Evolutionary conservation across 2,113 vertebrate species (phyloP), one percentile per base, ranked within the genome.

Genomic region (Alectura lathami): DNA sequence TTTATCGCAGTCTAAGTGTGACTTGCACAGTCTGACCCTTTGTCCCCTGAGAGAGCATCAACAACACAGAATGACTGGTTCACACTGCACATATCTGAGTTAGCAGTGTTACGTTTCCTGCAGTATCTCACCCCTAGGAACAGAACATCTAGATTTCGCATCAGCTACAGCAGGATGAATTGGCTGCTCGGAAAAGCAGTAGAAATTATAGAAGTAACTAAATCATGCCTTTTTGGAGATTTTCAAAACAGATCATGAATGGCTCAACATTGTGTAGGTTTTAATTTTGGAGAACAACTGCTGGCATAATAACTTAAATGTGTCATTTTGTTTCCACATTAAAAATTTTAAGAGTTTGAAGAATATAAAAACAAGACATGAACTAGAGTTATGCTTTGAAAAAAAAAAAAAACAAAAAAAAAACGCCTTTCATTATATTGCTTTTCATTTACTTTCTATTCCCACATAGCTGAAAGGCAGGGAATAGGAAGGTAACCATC

Each of bases 401-500:
- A 26, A 32, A 34, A 36, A 72, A 72, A 11, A 16, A 4, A 17
- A 53, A 45, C 26, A 32, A 34, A 36, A 72, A 72, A 11, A 16
- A 4, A 17, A 29, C 50, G 11, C 63, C 74, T 95, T 88, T 87
- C n/a, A 45, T 76, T 76, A 57, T 77, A 59, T 53, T 73, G 29
- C 32, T 86, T 90, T 96, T 93, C n/a, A 85, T 68, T 95, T 93
- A 32, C 22, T 89, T 94, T 94, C 29, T 89, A 67, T 88, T 96
- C 75, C 38, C 68, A 85, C 50, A n/a, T 34, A 47, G 48, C 48
- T 83, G 13, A 86, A 50, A 93, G 64, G 34, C 45, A 91, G 13
- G 6, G 76, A 95, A 89, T 47, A 78, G 22, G 30, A 87, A 84
- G 22, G 59, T 87, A 91, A 74, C 27, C 34, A 85, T 91, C 80